These are phyloP conservation scores for Cynaeus angustus DNA, from an alignment of 2,888 invertebrate species.

Conservation along the genomic window DNA sequence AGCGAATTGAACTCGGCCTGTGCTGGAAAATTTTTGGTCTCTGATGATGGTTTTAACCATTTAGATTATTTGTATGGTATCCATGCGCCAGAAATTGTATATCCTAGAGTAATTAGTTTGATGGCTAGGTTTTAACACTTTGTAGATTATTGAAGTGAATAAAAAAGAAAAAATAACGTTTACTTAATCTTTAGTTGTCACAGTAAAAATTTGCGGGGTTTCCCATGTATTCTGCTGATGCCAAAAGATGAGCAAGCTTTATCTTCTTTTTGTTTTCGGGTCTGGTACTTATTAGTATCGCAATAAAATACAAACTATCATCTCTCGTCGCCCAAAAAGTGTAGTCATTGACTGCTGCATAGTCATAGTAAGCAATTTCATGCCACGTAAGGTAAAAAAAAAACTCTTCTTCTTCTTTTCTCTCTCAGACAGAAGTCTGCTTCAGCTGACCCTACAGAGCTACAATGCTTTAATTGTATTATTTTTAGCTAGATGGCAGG, in stretches of 20 bases:
- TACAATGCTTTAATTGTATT: too few species aligned
- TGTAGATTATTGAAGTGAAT: too few species aligned
- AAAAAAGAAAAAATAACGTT: too few species aligned
- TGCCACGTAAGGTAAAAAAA: conserved; percentile 45
- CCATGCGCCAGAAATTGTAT: conserved; percentile 56
- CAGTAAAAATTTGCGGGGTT: not conserved
- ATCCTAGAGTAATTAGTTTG: too few species aligned
- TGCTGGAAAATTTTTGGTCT: conserved; percentile 62
- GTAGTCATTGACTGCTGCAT: conserved; percentile 77
- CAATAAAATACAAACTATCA: conserved; percentile 74
- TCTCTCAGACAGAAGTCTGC: too few species aligned
- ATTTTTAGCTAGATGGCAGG: too few species aligned
- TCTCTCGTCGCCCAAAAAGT: conserved; percentile 73
- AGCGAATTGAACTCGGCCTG: conserved; percentile 64
- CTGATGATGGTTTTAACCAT: conserved; percentile 66
- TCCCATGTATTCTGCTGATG: not conserved
- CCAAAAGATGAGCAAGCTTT: not conserved
- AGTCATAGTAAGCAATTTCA: conserved; percentile 77
- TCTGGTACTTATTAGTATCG: conserved; percentile 67
- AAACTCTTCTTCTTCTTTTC: conserved; percentile 10
- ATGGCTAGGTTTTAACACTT: too few species aligned
- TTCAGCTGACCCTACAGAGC: too few species aligned
- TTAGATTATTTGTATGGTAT: conserved; percentile 66
- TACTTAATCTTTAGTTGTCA: too few species aligned
- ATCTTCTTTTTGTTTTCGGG: conserved; percentile 69